Evolutionary conservation across 2,888 invertebrate species (phyloP).

Genomic region (Tiphia femorata): DNA sequence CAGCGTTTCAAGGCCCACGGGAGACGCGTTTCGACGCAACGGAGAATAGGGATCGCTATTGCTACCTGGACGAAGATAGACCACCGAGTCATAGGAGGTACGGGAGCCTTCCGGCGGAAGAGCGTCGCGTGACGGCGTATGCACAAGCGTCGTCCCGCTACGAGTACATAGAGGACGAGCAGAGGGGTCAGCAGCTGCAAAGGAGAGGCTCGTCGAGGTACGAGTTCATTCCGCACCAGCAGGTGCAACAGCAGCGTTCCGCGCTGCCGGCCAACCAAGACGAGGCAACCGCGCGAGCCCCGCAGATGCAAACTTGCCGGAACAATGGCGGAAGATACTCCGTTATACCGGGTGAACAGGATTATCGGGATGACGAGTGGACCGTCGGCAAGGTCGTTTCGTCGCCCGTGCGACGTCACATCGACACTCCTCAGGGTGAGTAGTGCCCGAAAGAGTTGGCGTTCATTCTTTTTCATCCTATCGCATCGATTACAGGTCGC

Average conservation of each 20-base stretch:
- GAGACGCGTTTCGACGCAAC: constrained; percentile 11
- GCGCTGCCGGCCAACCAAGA: constrained; percentile 52
- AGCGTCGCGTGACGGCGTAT: constrained; percentile 33
- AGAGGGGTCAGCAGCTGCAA: constrained; percentile 40
- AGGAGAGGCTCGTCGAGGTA: constrained; percentile 52
- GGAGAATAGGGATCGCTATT: constrained; percentile 45
- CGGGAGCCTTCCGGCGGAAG: constrained; percentile 54
- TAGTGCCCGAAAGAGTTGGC: background rate
- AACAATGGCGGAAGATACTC: constrained; percentile 51
- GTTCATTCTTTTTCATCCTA: background rate
- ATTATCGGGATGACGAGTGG: constrained; percentile 41
- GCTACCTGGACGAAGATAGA: constrained; percentile 50
- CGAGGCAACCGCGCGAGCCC: constrained; percentile 32
- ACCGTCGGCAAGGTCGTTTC: constrained; percentile 35
- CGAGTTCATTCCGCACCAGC: constrained; percentile 56
- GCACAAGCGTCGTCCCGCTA: constrained; percentile 49
- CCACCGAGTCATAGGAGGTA: constrained; percentile 45
- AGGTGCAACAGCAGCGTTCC: constrained; percentile 51
- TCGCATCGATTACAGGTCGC: constrained; percentile 57
- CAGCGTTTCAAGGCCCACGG: constrained; percentile 50
- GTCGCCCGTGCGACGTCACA: constrained; percentile 37
- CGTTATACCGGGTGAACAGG: constrained; percentile 49
- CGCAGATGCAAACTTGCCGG: constrained; percentile 44
- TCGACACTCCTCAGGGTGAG: constrained; percentile 54
- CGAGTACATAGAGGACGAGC: constrained; percentile 59